Base-by-base conservation (phyloP, 2,888 invertebrate species). In the Phyllotreta cruciferae region DNA sequence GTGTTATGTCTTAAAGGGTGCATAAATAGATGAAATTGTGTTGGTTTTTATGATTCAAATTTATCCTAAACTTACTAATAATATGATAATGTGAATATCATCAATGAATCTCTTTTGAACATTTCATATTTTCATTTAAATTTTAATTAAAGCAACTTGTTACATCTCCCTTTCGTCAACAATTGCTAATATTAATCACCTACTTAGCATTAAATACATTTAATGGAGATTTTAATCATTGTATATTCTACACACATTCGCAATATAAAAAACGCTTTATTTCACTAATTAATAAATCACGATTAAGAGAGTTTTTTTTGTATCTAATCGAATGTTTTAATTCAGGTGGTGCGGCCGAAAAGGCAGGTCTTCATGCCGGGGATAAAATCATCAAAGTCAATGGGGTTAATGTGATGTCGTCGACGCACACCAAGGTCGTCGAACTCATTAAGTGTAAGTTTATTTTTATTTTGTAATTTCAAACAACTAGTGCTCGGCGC, bases 331-430 rank as follows among this genome's bases (percentile, higher is more conserved):
- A 73, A 74, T 4, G 24, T 75, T 67, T 70, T 82, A n/a, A n/a
- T 82, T 36, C 80, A 91, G 90, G 95, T 83, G 95, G 98, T 65
- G 94, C 96, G 71, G 96, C 97, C 75, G 93, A 93, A 84, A 89
- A 90, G 78, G 96, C 96, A 58, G 97, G 97, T 47, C 89, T 98
- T 69, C 91, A 93, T 74, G 88, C 93, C 68, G 95, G 94, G 39
- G 97, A 98, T 85, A 90, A 93, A 82, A 96, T 98, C 79, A 88
- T 96, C 74, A 93, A 92, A 87, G 94, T 92, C 78, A 98, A 98
- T 84, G 94, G 96, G 66, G 89, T 92, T 69, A 89, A 94, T 75
- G 98, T 98, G 64, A 91, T 90, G 75, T 90, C 90, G 74, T 92
- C 92, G 78, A 96, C 95, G 77, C 98, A 98, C 78, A 91, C 92